Evolutionary conservation across 2,888 invertebrate species (phyloP).

Genomic region (Drosophila percnosoma): DNA sequence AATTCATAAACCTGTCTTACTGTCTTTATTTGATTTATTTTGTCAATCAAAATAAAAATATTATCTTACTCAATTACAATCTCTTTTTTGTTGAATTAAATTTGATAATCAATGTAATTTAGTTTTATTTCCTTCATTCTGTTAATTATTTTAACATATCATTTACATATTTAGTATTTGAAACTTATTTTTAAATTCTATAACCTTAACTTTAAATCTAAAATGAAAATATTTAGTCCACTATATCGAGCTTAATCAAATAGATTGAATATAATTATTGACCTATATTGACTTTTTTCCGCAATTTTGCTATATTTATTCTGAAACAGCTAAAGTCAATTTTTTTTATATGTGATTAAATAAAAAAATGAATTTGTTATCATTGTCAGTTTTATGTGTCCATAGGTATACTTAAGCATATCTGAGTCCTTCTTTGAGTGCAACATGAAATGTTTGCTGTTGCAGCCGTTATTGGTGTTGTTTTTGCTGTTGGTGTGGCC

Average conservation of each 20-base stretch:
- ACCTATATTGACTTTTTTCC: too few relatives aligned
- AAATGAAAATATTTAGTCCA: too few relatives aligned
- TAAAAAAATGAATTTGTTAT: not conserved
- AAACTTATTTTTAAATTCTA: too few relatives aligned
- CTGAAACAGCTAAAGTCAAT: too few relatives aligned
- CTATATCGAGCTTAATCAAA: too few relatives aligned
- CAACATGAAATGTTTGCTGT: slow-evolving; percentile 13
- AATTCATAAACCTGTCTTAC: not conserved
- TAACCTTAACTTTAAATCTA: too few relatives aligned
- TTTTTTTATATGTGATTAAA: not conserved
- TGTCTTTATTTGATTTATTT: not conserved
- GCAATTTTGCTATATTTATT: too few relatives aligned
- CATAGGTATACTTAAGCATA: slow-evolving; percentile 1
- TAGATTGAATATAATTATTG: too few relatives aligned
- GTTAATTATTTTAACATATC: too few relatives aligned
- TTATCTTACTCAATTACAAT: not conserved
- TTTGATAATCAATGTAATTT: not conserved
- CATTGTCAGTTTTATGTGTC: not conserved
- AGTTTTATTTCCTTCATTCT: too few relatives aligned
- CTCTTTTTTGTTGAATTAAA: not conserved
- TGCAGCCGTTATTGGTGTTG: slow-evolving; percentile 11
- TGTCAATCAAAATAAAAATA: not conserved
- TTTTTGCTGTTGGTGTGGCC: slow-evolving; percentile 6
- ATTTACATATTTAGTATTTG: too few relatives aligned
- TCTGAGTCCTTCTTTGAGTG: slow-evolving; percentile 5